Percentiles rank a stretch among this genome's conserved stretches.
Conservation (phyloP, 2,113 vertebrate genomes). For the Cephalopholis sonnerati region DNA sequence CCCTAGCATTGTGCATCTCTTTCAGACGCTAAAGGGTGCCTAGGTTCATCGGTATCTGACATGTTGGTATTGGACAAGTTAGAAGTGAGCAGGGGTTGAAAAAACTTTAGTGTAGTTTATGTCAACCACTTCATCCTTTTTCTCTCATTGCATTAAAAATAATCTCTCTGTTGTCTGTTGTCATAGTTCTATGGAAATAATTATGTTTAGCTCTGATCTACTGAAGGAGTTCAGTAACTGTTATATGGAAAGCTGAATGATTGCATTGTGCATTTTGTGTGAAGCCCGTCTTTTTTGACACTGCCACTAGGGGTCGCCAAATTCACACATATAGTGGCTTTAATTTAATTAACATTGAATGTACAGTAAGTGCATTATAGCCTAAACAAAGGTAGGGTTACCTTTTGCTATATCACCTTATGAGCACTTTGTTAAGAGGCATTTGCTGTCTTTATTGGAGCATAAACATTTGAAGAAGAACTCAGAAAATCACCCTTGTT, state of each 20-base stretch:
- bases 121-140: too few relatives aligned
- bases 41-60: too few relatives aligned
- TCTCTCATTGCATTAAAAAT: too few relatives aligned
- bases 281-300: background rate
- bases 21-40: too few relatives aligned
- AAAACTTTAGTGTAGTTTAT: too few relatives aligned
- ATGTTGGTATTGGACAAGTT: too few relatives aligned
- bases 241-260: background rate
- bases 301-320: background rate
- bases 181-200: too few relatives aligned
- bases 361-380: slow-evolving; percentile 11
- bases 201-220: too few relatives aligned
- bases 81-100: too few relatives aligned
- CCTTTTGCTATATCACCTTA: slow-evolving; percentile 14
- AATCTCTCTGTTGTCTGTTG: too few relatives aligned
- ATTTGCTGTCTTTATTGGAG: slow-evolving; percentile 33
- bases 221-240: too few relatives aligned
- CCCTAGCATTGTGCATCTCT: too few relatives aligned
- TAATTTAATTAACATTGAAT: slow-evolving; percentile 30
- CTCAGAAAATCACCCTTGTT: slow-evolving; percentile 34
- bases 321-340: background rate
- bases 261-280: background rate
- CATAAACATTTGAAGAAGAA: slow-evolving; percentile 49
- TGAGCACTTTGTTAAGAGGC: slow-evolving; percentile 37
- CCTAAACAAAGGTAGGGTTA: slow-evolving; percentile 4